phyloP scores from a whole-genome alignment of 53 echinoderm and acorn worm genomes.

The Hippasteria phrygiana region DNA sequence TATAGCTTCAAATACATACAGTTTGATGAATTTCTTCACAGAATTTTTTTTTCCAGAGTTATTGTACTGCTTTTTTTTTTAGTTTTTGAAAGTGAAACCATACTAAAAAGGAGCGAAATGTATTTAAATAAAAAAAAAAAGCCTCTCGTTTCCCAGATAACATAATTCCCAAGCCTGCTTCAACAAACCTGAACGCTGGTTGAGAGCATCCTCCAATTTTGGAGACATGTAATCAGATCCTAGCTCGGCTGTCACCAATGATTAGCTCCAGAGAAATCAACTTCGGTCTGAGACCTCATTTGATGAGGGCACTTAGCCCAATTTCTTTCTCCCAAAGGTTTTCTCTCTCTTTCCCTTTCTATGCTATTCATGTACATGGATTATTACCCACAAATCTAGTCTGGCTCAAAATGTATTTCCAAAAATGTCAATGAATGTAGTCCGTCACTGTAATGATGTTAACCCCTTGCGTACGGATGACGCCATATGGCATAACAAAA shows the following conservation, averaged over 20 bases:
- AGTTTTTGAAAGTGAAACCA: too few species aligned
- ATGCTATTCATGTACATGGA: not conserved
- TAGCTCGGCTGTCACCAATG: constrained; percentile 11
- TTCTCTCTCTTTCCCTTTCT: not conserved
- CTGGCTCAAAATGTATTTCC: not conserved
- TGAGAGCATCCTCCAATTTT: constrained; percentile 11
- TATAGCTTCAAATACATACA: too few species aligned
- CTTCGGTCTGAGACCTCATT: not conserved
- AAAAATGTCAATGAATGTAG: too few species aligned
- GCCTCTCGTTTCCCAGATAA: constrained; percentile 20
- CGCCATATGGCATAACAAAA: too few species aligned
- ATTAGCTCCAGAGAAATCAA: constrained; percentile 3
- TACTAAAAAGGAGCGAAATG: not conserved
- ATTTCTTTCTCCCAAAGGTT: constrained; percentile 18
- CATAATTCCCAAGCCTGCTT: constrained; percentile 9
- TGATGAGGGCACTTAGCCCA: constrained; percentile 44
- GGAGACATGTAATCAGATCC: constrained; percentile 15
- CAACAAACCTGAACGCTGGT: not conserved
- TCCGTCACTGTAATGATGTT: too few species aligned
- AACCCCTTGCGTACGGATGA: too few species aligned
- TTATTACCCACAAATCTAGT: not conserved
- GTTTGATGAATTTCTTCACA: too few species aligned
- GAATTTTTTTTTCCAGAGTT: too few species aligned
- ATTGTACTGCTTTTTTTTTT: too few species aligned
- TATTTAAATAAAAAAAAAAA: not conserved